Evolutionary conservation across 2,113 vertebrate species (phyloP).

Genomic region (Micromys minutus): DNA sequence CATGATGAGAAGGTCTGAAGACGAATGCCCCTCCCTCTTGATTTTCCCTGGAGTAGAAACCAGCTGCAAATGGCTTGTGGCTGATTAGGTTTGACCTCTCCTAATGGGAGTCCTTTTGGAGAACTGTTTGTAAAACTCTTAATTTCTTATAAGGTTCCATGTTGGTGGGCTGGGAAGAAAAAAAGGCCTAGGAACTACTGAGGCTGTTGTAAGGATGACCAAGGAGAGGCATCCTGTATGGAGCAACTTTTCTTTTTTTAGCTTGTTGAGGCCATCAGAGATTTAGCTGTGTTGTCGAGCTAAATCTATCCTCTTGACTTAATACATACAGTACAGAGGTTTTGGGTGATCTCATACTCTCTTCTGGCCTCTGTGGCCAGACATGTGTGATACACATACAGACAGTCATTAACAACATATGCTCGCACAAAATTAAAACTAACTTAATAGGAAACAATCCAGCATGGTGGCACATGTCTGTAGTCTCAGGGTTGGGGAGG

Average conservation of each 20-base stretch:
- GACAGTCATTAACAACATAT: background rate
- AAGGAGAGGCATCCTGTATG: background rate
- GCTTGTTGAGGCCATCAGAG: background rate
- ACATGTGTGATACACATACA: background rate
- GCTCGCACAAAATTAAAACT: background rate
- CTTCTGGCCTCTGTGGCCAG: background rate
- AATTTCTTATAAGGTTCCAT: background rate
- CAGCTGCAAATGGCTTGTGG: background rate
- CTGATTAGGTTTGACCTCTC: background rate
- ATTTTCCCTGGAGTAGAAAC: background rate
- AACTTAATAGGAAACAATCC: background rate
- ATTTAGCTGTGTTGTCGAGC: background rate
- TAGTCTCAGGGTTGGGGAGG: background rate
- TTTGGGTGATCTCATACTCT: background rate
- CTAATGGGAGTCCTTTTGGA: background rate
- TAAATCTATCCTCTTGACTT: constrained; percentile 5
- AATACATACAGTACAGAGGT: constrained; percentile 7
- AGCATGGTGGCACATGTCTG: background rate
- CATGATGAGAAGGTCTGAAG: background rate
- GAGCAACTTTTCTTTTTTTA: background rate
- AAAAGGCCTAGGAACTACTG: background rate
- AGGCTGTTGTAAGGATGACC: background rate
- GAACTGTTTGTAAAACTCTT: background rate
- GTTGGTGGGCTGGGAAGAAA: background rate
- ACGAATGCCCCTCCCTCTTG: background rate